These are phyloP conservation scores for Proteles cristata DNA, from an alignment of 2,113 vertebrate genomes.

Conservation along the genomic window DNA sequence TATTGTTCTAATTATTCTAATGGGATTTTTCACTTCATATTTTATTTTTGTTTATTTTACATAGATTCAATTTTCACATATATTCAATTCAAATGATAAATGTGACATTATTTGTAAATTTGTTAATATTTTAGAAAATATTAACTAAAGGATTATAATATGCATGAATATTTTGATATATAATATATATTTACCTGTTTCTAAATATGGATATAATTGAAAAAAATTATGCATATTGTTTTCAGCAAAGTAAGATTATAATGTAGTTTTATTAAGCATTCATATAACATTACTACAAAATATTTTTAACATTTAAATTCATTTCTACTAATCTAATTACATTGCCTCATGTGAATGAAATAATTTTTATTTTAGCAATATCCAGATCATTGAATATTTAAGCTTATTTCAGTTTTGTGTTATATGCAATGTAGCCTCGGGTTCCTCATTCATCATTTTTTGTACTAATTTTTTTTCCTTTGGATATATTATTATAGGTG, in stretches of 20 bases:
- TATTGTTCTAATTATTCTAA: neutral
- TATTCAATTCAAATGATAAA: neutral
- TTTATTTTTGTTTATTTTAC: neutral
- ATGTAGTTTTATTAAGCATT: neutral
- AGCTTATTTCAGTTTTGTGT: neutral
- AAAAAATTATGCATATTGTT: neutral
- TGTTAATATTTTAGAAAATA: neutral
- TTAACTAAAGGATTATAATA: neutral
- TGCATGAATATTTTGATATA: neutral
- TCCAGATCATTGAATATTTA: neutral
- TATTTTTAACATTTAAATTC: constrained; percentile 11
- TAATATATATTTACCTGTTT: neutral
- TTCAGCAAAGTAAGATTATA: neutral
- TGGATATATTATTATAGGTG: neutral
- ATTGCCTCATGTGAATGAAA: neutral
- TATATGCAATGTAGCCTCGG: neutral
- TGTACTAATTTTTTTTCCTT: neutral
- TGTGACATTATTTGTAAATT: neutral
- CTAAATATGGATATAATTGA: neutral
- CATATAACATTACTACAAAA: neutral
- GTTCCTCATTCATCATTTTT: neutral
- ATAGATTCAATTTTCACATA: neutral
- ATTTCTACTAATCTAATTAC: neutral
- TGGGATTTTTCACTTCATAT: neutral
- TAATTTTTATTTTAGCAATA: neutral